These are phyloP conservation scores for Leptothorax acervorum DNA, from an alignment of 2,888 invertebrate species.

Conservation along the genomic window DNA sequence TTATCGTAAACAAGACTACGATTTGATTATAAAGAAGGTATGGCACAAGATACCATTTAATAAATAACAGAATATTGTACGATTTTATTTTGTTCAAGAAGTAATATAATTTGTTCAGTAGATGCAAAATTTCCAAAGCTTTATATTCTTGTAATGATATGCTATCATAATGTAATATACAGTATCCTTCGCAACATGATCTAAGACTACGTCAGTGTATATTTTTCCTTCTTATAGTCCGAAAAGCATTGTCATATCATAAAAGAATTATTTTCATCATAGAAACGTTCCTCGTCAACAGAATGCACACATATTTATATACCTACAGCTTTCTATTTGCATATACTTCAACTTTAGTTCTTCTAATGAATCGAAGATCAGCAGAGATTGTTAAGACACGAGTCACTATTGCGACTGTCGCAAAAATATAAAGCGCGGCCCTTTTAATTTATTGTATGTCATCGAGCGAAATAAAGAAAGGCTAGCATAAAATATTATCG, in stretches of 20 bases:
- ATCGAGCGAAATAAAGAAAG: constrained; percentile 22
- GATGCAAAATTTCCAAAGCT: neutral
- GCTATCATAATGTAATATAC: too few species aligned
- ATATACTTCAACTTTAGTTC: neutral
- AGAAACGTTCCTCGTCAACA: neutral
- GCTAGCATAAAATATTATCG: constrained; percentile 52
- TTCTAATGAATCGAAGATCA: neutral
- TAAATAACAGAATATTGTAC: neutral
- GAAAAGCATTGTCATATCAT: neutral
- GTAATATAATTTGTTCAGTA: neutral
- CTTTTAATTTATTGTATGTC: constrained; percentile 44
- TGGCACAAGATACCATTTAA: neutral
- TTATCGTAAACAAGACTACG: neutral
- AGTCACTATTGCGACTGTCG: neutral
- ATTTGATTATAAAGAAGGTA: neutral
- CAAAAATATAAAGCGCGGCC: constrained; percentile 37
- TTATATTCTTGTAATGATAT: too few species aligned
- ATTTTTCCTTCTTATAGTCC: too few species aligned
- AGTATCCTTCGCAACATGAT: too few species aligned
- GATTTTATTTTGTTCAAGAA: neutral
- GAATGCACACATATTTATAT: neutral
- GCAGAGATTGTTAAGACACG: neutral
- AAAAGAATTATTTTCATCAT: neutral
- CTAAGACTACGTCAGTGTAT: too few species aligned
- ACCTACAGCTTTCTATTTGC: neutral